Conservation (phyloP, 2,797 vertebrate genomes). For the Vireo griseus region DNA sequence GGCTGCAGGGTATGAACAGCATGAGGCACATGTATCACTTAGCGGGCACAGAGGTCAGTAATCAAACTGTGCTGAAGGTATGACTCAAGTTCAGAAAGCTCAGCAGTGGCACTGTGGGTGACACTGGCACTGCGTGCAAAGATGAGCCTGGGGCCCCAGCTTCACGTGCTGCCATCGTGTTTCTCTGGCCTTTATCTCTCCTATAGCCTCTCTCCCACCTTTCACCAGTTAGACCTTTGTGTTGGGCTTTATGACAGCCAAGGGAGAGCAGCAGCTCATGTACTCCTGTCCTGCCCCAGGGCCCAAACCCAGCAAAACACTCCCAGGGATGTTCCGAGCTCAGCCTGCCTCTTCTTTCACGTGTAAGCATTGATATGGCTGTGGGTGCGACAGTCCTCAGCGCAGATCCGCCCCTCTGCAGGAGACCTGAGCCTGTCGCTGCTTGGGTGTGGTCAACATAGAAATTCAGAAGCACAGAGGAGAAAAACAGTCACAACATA, state of each 20-base stretch:
- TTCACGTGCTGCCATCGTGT: neutral
- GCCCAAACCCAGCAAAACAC: neutral
- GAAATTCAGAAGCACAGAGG: neutral
- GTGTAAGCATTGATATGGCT: rapidly evolving
- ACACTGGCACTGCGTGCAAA: neutral
- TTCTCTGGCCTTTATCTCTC: neutral
- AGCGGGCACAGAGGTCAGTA: neutral
- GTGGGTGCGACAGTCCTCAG: neutral
- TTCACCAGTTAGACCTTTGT: neutral
- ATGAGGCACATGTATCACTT: rapidly evolving
- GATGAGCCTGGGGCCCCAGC: neutral
- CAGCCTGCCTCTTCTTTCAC: neutral
- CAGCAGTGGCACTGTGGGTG: rapidly evolving
- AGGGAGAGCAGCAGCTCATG: neutral
- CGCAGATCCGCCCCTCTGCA: rapidly evolving
- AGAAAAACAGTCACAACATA: neutral
- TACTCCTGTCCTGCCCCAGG: neutral
- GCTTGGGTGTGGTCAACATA: neutral
- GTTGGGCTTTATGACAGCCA: neutral
- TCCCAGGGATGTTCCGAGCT: neutral
- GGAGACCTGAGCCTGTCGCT: neutral
- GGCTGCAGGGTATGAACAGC: neutral
- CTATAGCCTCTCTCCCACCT: neutral
- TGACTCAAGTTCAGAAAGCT: neutral
- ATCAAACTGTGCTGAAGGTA: neutral